Evolutionary conservation across 35 echinoderm and acorn worm species (phyloP).

Genomic region (Heliocidaris tuberculata): DNA sequence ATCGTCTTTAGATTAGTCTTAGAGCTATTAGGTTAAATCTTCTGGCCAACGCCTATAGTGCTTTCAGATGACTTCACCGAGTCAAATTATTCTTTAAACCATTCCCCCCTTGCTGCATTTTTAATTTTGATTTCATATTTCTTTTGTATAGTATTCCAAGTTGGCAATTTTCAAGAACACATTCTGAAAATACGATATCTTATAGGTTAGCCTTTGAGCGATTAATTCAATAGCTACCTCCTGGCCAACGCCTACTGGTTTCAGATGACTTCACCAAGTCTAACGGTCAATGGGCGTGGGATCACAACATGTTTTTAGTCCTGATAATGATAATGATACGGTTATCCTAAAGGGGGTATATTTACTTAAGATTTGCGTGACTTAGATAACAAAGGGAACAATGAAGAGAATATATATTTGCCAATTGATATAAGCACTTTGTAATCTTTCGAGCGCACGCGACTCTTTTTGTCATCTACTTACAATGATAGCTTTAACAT

Average conservation of each 20-base stretch:
- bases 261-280: neutral
- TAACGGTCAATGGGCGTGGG: neutral
- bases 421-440: neutral
- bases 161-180: neutral
- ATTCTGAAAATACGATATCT: neutral
- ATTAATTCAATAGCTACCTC: neutral
- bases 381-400: neutral
- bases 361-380: constrained; percentile 2
- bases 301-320: neutral
- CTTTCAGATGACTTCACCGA: neutral
- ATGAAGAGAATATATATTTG: neutral
- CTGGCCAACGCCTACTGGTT: neutral
- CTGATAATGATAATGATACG: neutral
- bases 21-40: too few relatives aligned
- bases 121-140: too few relatives aligned
- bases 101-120: too few relatives aligned
- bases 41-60: neutral
- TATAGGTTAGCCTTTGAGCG: neutral
- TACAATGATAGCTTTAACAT: too few relatives aligned
- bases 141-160: too few relatives aligned
- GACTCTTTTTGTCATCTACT: neutral
- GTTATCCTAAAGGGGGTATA: neutral
- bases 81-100: too few relatives aligned
- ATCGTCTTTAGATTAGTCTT: too few relatives aligned
- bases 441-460: neutral